Evolutionary conservation across 2,888 invertebrate genomes (phyloP), one percentile per base, ranked within the genome.

Genomic region (Euclidia mi): DNA sequence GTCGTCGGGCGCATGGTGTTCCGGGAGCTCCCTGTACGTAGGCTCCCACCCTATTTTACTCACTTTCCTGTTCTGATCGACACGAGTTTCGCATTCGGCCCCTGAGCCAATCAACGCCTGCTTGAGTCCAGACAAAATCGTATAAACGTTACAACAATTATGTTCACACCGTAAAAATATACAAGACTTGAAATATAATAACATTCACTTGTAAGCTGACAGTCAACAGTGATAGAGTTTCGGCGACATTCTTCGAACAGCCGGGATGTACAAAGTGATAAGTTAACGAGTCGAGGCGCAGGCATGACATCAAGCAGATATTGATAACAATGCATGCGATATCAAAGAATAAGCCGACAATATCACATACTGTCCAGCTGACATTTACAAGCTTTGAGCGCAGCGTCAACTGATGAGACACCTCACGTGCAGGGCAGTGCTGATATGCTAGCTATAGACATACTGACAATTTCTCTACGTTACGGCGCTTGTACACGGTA

Each of bases 31-130:
- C 56, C 91, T 83, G 78, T 91, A 93, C 44, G 85, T 83, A 10
- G 93, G 90, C 78, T 94, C 94, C 94, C 93, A 94, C 62, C 95
- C 93, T 83, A 94, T 92, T 90, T 87, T 87, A 85, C 87, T 87
- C 82, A 98, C 97, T 95, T 97, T 97, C 59, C 98, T 98, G 90
- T 98, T 98, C 94, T 98, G 97, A 94, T 98, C 97, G 66, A 98
- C 97, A 83, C 97, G 95, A 50, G 96, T 96, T 83, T 96, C 96
- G 78, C 95, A 95, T 84, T 96, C 96, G 82, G 95, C 95, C 82
- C 95, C 95, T 86, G 96, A 96, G 86, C 95, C 95, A 87, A 96
- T 96, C 85, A 96, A 94, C 84, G 96, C 96, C 96, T 96, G 93
- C 87, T 92, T 92, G 93, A 93, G 91, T 93, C 87, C 88, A 95